Conservation (phyloP, 2,888 invertebrate species). For the Caenorhabditis sp. region DNA sequence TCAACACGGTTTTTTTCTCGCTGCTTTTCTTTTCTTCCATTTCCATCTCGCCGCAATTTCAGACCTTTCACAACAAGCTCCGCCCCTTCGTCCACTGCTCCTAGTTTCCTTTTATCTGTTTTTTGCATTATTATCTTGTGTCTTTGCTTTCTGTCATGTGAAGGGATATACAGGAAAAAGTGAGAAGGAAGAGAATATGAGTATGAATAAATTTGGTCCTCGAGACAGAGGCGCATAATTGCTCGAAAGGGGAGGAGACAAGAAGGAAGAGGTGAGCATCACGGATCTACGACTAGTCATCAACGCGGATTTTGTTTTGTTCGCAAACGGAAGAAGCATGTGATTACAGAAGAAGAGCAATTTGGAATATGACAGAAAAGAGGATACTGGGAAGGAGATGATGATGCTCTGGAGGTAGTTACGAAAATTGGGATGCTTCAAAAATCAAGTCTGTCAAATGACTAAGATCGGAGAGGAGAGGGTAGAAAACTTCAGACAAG, state of each 20-base stretch:
- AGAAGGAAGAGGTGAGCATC: constrained; percentile 30
- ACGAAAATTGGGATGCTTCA: constrained; percentile 17
- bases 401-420: background rate
- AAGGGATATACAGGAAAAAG: constrained; percentile 1
- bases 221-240: constrained; percentile 44
- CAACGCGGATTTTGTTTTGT: constrained; percentile 43
- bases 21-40: background rate
- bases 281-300: constrained; percentile 34
- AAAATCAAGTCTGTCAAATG: constrained; percentile 36
- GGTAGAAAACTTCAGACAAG: background rate
- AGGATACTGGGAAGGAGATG: background rate
- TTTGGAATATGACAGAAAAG: constrained; percentile 45
- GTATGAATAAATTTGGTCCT: constrained; percentile 60
- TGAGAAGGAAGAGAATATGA: constrained; percentile 36
- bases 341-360: constrained; percentile 56
- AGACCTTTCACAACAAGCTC: constrained; percentile 17
- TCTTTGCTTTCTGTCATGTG: constrained; percentile 29
- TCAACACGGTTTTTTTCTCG: constrained; percentile 41
- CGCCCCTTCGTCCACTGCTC: constrained; percentile 20
- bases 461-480: constrained; percentile 9
- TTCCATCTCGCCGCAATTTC: constrained; percentile 1
- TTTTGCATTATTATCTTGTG: constrained; percentile 18
- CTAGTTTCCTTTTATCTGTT: constrained; percentile 37
- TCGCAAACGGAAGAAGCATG: constrained; percentile 47
- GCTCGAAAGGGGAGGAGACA: constrained; percentile 22